Evolutionary conservation across 2,888 invertebrate species (phyloP).

Genomic region (Acanthoscelides obtectus): DNA sequence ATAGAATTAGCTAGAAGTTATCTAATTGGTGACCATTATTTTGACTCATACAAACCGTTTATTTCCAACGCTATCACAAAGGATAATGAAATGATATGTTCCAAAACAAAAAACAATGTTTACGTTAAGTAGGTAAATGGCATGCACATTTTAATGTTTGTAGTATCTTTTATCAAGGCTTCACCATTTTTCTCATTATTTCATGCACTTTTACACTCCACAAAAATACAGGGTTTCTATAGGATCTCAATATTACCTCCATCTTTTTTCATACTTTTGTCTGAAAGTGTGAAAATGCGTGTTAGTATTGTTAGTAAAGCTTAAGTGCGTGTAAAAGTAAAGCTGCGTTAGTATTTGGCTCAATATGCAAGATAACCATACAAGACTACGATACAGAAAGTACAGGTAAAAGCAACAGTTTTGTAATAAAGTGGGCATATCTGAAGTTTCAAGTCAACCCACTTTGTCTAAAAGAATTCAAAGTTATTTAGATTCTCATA

Average conservation of each 20-base stretch:
- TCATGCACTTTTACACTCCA: constrained; percentile 21
- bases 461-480: no score
- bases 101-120: background rate
- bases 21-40: no score
- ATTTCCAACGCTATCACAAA: no score
- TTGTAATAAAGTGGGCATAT: no score
- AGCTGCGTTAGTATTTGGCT: background rate
- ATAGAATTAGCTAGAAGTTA: background rate
- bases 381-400: no score
- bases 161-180: no score
- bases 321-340: background rate
- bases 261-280: constrained; percentile 71
- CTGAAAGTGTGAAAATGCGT: constrained; percentile 49
- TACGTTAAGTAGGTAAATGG: background rate
- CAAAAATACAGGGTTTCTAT: constrained; percentile 4
- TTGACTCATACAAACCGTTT: no score
- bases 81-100: background rate
- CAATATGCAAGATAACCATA: background rate
- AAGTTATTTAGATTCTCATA: no score
- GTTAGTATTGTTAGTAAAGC: background rate
- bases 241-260: constrained; percentile 59
- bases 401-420: no score
- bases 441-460: no score
- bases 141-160: background rate
- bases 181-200: constrained; percentile 18